Base-by-base conservation (phyloP, 2,888 invertebrate genomes). In the Acanthacorydalis orientalis region DNA sequence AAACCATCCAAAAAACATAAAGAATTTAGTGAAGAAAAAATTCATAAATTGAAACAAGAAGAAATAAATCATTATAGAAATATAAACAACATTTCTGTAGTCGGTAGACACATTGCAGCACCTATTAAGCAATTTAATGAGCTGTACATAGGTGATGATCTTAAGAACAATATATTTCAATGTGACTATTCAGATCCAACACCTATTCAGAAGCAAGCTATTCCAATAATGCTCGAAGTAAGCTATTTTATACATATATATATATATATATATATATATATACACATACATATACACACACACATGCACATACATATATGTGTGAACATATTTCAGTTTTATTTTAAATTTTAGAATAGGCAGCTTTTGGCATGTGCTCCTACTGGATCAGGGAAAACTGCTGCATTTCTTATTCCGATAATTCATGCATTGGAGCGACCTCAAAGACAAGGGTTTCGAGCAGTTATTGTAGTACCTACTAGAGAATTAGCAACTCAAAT, bases 321-420 rank as follows among this genome's bases (percentile, higher is more conserved):
- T 39, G 14, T 23, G 37, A 23, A 32, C 43, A 49, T 23, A 45
- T 39, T 44, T 40, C n/a, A 49, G 44, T 50, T 50, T 49, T 48
- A 38, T 48, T 49, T 50, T 39, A 48, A 38, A 49, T 54, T 52
- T 52, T 56, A 84, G 77, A 77, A 78, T 39, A 74, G 89, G 44
- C 86, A 93, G 61, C 66, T 96, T 33, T 73, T 97, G 57, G 93
- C 91, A 0, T 92, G 91, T 63, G 97, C 97, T 0, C 96, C 96
- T 0, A 98, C 97, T 0, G 97, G 97, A 1, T 95, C 93, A 1
- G 97, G 97, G 8, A 97, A 97, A 69, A 98, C 97, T 0, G 83
- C 90, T 1, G 92, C 96, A 0, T 97, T 96, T 66, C 70, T 96
- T 0, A 63, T 95, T 4, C 97, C 97, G 0, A 71, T 97, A 9